Evolutionary conservation across 2,888 invertebrate genomes (phyloP).

Genomic region (Apodemia zela): DNA sequence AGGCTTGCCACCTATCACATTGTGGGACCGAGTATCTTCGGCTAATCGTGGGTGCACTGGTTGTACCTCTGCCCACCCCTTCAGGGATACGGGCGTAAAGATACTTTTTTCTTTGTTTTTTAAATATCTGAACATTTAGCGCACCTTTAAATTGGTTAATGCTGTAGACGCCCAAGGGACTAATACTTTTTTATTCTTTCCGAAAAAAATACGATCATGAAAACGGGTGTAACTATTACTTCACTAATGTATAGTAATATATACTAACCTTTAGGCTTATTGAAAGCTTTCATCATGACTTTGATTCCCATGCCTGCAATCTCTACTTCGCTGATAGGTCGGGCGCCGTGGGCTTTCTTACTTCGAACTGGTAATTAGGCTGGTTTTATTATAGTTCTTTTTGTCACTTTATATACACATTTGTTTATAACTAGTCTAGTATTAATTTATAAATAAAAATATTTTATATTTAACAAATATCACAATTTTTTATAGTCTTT

Average conservation of each 20-base stretch:
- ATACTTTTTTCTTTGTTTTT: too few species aligned
- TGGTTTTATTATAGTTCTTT: slow-evolving; percentile 35
- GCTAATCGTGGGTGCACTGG: too few species aligned
- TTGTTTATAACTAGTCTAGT: slow-evolving; percentile 32
- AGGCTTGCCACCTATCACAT: too few species aligned
- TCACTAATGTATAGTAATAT: neutral
- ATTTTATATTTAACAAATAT: slow-evolving; percentile 54
- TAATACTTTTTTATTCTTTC: neutral
- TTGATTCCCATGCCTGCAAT: slow-evolving; percentile 91
- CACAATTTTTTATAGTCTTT: slow-evolving; percentile 54
- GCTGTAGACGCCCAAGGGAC: too few species aligned
- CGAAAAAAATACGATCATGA: neutral
- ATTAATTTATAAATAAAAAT: slow-evolving; percentile 31
- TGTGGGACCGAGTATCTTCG: too few species aligned
- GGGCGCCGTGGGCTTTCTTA: slow-evolving; percentile 53
- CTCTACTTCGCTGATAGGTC: slow-evolving; percentile 62
- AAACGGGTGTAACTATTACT: neutral
- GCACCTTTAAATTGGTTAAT: too few species aligned
- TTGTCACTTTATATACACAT: slow-evolving; percentile 32
- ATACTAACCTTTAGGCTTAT: slow-evolving; percentile 89
- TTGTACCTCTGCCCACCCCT: too few species aligned
- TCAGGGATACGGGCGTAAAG: too few species aligned
- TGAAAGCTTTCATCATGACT: slow-evolving; percentile 92
- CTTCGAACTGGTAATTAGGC: slow-evolving; percentile 41
- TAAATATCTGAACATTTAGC: too few species aligned